Evolutionary conservation across 2,888 invertebrate species (phyloP), one percentile per base, ranked within the genome.

Genomic region (Chrysotoxum bicinctum): DNA sequence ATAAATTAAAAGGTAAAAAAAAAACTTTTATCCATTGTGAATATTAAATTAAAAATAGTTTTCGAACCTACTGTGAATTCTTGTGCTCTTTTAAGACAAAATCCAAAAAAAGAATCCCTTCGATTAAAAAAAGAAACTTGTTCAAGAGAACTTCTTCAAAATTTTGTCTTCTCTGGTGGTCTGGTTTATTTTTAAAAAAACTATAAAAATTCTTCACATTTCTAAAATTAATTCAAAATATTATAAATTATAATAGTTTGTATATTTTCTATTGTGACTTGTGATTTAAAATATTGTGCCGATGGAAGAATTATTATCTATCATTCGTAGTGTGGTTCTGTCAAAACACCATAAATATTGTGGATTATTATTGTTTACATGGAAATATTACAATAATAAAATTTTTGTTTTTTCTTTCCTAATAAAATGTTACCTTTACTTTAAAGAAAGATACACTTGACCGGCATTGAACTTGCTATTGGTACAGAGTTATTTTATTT

Each of bases 151-250:
- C 14, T 16, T 35, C n/a, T 9, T n/a, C 0, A 9, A 10, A n/a
- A 23, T 14, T 26, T 30, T 52, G 43, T 37, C 64, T 21, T 8
- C 37, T 58, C 40, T 50, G 50, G 23, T 64, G 48, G 35, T 50
- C 21, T 72, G 43, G 19, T 40, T 66, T 70, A 82, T 82, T 77
- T 77, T 60, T 77, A 68, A 73, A 68, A 73, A 73, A 78, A 82
- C 45, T 16, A 19, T 72, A 8, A 19, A 35, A 52, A 73, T 77
- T 73, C 72, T n/a, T 58, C 21, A 35, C 56, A 80, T 79, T 70
- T 32, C 70, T 60, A 19, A 54, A 62, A 26, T 52, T 3, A 50
- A 78, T 40, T 54, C 54, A 64, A 78, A 78, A 73, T 73, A 23
- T 32, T 30, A 73, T 64, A 74, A 74, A 68, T 60, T 35, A 45